Evolutionary conservation across 1,140 invertebrate genomes (phyloP), one percentile per base, ranked within the genome.

Genomic region (Pachypsylla venusta): DNA sequence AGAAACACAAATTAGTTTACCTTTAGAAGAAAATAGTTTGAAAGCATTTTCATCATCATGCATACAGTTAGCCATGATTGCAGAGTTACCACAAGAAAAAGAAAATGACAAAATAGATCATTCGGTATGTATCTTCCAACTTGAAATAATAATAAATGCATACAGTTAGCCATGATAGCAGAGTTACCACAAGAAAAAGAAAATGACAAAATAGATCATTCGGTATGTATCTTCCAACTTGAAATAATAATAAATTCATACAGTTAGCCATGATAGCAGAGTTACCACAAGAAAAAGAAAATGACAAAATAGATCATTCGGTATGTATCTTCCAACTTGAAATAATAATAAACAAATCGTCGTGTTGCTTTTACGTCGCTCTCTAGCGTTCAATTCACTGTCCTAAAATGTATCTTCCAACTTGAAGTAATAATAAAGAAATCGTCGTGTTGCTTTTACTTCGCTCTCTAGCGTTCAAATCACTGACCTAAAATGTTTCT

Each of bases 131-230:
- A 59, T 62, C 66, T 26, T 70, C n/a, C n/a, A n/a, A n/a, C n/a
- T n/a, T 69, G 25, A 64, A 69, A 13, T n/a, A n/a, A n/a, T n/a
- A n/a, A n/a, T n/a, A n/a, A n/a, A n/a, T n/a, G n/a, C 28, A 70
- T 86, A 28, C 74, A 78, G 0, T 68, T 92, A 1, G 75, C 76
- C 58, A 74, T 90, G 16, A 76, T 86, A 30, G 84, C 86, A 2
- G 80, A 82, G 60, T 69, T 90, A 40, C 81, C 83, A 19, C 79
- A 83, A 1, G 82, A 81, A 64, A 80, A 76, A 64, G 79, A 80
- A 68, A 68, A 77, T 39, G 76, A 77, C 64, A 77, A 75, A 30
- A 77, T 84, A 68, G 83, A 89, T 64, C 83, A 87, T 67, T 80
- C 82, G 70, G 78, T 87, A 70, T 71, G 70, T 66, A n/a, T n/a